A percentile compares a stretch with the other conserved stretches of the same genome.
Conservation (phyloP, 2,888 invertebrate species). For the Villa cingulata region DNA sequence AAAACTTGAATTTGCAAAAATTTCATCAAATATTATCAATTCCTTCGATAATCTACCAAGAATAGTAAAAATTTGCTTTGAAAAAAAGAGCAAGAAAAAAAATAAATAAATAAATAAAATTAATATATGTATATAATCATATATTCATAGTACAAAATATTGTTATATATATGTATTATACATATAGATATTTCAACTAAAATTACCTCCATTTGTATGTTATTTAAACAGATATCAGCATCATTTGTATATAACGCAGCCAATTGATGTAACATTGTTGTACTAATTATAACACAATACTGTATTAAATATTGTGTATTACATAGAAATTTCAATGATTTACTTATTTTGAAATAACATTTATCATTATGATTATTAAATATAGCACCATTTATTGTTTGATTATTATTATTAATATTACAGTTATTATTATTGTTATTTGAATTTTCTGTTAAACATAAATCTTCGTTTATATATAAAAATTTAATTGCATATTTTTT, state of each 20-base stretch:
- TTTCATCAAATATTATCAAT: slow-evolving; percentile 43
- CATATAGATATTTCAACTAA: neutral
- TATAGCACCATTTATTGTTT: slow-evolving; percentile 13
- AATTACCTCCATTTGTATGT: slow-evolving; percentile 20
- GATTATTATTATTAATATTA: neutral
- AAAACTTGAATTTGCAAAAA: slow-evolving; percentile 25
- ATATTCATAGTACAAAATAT: neutral
- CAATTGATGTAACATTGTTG: slow-evolving; percentile 60
- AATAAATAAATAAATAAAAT: too few relatives aligned
- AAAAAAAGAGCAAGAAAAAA: slow-evolving; percentile 7
- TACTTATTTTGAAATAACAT: slow-evolving; percentile 35
- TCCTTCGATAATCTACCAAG: slow-evolving; percentile 54
- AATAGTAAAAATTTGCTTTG: slow-evolving; percentile 36
- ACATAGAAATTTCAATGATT: slow-evolving; percentile 47
- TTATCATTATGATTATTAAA: slow-evolving; percentile 14
- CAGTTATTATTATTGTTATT: neutral
- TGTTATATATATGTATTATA: neutral
- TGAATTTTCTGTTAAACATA: slow-evolving; percentile 6
- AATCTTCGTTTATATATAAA: slow-evolving; percentile 27
- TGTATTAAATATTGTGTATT: slow-evolving; percentile 51
- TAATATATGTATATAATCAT: too few relatives aligned
- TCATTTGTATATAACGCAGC: slow-evolving; percentile 50
- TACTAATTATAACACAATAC: slow-evolving; percentile 56
- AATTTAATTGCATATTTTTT: slow-evolving; percentile 41
- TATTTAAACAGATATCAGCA: slow-evolving; percentile 21